Evolutionary conservation across 2,113 vertebrate genomes (phyloP), one percentile per base, ranked within the genome.

Genomic region (Paralichthys olivaceus): DNA sequence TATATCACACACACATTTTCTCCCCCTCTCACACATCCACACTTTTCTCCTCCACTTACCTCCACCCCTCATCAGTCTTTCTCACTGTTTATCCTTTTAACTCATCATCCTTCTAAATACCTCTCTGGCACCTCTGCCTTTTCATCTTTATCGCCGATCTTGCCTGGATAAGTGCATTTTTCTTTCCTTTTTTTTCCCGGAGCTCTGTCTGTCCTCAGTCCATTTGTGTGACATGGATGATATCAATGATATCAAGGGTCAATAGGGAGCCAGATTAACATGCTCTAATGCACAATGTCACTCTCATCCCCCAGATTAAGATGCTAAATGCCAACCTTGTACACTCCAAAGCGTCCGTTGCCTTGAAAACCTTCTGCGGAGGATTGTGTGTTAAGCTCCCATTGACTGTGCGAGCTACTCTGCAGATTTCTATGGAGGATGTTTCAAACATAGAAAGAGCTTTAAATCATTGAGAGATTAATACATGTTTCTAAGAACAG

Each of bases 271-370:
- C 81, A 86, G 90, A 93, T 90, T 91, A 90, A 78, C 77, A 81
- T 73, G 78, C 83, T 86, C 84, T 91, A 89, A 91, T 92, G 92
- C 89, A 92, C 90, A 92, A 89, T 90, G 87, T 90, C 85, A 85
- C 85, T 81, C 81, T 90, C 81, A 89, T 84, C 88, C 84, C 53
- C 62, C 72, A 89, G 91, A 93, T 92, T 93, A 91, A 89, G 84
- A 90, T 65, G 67, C 80, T 90, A 90, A 91, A 91, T 86, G 82
- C 69, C 87, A 90, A 87, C 85, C 82, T 82, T 84, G 84, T 72
- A 73, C 84, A 81, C 80, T 77, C 74, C 75, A 89, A 87, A 90
- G 89, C 86, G 66, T 77, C 82, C 62, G 51, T 72, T 83, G 87
- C 84, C 74, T 81, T 76, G 78, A 87, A 90, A 90, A 85, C 59